A percentile compares a stretch with the other conserved stretches of the same genome.
Conservation (phyloP, 2,797 vertebrate species). For the Dermochelys coriacea region DNA sequence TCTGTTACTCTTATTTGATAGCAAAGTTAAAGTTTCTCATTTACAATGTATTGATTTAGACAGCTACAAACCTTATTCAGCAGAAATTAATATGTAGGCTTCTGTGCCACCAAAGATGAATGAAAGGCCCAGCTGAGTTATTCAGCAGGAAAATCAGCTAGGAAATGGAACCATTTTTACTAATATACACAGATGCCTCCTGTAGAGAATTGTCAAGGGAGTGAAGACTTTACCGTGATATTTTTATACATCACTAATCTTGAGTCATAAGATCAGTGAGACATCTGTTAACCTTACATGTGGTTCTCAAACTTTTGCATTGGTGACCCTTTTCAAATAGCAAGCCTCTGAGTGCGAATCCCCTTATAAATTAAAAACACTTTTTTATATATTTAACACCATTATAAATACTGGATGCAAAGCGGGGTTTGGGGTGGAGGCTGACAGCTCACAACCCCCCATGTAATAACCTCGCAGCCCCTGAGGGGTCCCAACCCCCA, state of each 20-base stretch:
- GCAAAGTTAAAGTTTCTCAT: background rate
- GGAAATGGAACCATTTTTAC: background rate
- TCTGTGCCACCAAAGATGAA: conserved; percentile 18
- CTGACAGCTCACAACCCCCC: too few species aligned
- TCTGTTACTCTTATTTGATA: background rate
- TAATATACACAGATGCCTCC: background rate
- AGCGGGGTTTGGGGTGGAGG: too few species aligned
- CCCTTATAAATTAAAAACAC: too few species aligned
- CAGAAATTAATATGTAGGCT: conserved; percentile 46
- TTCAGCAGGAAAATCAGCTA: background rate
- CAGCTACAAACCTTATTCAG: conserved; percentile 49
- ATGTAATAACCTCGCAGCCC: too few species aligned
- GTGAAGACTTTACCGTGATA: background rate
- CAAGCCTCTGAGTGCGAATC: too few species aligned
- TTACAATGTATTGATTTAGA: background rate
- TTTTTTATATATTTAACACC: too few species aligned
- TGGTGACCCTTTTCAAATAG: too few species aligned
- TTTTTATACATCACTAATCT: background rate
- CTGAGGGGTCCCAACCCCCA: too few species aligned
- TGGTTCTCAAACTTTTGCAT: background rate
- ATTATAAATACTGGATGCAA: too few species aligned
- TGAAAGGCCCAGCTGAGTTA: conserved; percentile 16
- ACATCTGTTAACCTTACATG: background rate
- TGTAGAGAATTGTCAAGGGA: background rate
- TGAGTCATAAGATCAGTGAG: background rate